Evolutionary conservation across 2,888 invertebrate species (phyloP), one percentile per base, ranked within the genome.

Genomic region (Pediacus dermestoides): DNA sequence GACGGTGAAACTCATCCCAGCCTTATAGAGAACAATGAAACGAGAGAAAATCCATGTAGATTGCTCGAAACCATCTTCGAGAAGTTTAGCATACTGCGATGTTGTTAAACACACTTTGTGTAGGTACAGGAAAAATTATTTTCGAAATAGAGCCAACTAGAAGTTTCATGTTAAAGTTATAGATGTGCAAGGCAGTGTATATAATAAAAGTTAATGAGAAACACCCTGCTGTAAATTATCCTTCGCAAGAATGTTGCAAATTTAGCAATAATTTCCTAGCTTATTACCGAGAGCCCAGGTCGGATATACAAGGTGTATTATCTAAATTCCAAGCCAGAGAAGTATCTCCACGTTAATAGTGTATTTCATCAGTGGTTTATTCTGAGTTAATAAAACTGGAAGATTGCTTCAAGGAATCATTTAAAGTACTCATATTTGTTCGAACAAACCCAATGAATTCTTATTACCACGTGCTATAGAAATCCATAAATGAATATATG

Each of bases 1-100:
- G 31, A 26, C 27, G 30, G 37, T 34, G 34, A 41, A 44, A 38
- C 34, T 31, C 34, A 37, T 42, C 36, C 33, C 37, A 36, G 37
- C 35, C 37, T 35, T 38, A 39, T 31, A 37, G 13, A 39, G 37
- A 32, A 37, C 37, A 32, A 30, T 37, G 26, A 33, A 18, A 27
- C 13, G 27, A 32, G 33, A 25, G 38, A 27, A 36, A 36, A 36
- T 27, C 11, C 14, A 30, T 12, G 21, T 28, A 16, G 18, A 36
- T 27, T 34, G 15, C 16, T 16, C 25, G 2, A 7, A 6, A 25
- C 4, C 4, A 25, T 25, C 25, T 9, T 28, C 14, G 28, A 28
- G n/a, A 18, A 10, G n/a, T 28, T 28, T 28, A 4, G 12, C 28
- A 7, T 26, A 4, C 11, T 26, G 4, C 26, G 10, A 26, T 26